Evolutionary conservation across 2,113 vertebrate species (phyloP).

Genomic region (Dinomys branickii): DNA sequence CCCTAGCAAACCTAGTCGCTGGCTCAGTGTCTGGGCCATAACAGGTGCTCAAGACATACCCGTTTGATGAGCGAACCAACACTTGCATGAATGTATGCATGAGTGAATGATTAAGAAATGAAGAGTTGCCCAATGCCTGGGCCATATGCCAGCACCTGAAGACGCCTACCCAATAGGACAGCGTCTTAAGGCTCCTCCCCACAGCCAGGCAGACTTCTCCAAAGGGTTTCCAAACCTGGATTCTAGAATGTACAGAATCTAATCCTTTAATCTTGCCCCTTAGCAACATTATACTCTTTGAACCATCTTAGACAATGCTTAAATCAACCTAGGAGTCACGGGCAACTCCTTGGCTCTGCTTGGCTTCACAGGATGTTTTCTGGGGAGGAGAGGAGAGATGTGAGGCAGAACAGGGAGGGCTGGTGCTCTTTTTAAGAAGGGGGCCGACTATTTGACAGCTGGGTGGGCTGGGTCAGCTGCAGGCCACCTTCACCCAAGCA

Average conservation of each 20-base stretch:
- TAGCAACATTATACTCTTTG: not conserved
- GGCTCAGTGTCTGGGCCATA: not conserved
- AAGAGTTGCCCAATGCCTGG: not conserved
- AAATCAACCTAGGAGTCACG: not conserved
- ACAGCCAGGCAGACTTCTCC: not conserved
- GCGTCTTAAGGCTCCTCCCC: not conserved
- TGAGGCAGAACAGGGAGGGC: not conserved
- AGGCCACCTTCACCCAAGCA: not conserved
- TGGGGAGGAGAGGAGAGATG: not conserved
- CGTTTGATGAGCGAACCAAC: not conserved
- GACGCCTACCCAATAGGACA: not conserved
- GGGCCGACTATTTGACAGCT: not conserved
- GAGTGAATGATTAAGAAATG: not conserved
- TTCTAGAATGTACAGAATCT: not conserved
- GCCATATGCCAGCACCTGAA: rapidly evolving
- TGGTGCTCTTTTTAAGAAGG: not conserved
- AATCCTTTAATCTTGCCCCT: not conserved
- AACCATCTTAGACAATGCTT: not conserved
- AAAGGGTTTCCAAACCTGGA: not conserved
- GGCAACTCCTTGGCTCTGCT: not conserved
- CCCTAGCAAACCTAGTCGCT: not conserved
- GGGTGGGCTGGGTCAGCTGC: not conserved
- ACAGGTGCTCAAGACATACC: not conserved
- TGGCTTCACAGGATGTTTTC: not conserved
- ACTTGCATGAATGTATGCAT: not conserved